Evolutionary conservation across 2,888 invertebrate species (phyloP).

Genomic region (Lithophane socia): DNA sequence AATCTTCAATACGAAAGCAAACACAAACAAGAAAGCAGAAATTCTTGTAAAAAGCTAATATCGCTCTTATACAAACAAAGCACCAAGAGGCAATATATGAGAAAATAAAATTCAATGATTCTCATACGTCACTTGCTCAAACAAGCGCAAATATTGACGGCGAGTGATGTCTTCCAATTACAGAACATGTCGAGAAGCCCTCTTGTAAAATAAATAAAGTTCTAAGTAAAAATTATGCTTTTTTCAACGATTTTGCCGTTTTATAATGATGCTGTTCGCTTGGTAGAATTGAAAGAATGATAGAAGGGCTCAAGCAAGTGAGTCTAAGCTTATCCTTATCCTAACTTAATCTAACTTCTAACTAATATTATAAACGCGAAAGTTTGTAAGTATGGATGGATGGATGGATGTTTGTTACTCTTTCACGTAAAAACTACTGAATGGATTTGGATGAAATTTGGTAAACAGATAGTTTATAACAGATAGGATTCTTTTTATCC

Average conservation of each 20-base stretch:
- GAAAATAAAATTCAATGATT: constrained; percentile 36
- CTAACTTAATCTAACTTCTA: no score
- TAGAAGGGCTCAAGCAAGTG: neutral
- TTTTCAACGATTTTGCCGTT: neutral
- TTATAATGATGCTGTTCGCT: neutral
- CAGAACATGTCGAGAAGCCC: constrained; percentile 11
- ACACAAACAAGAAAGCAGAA: constrained; percentile 17
- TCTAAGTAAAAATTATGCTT: neutral
- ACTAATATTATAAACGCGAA: no score
- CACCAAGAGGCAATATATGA: constrained; percentile 28
- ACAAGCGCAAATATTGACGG: constrained; percentile 43
- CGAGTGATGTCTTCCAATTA: constrained; percentile 46
- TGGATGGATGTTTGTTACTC: no score
- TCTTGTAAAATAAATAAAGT: constrained; percentile 28
- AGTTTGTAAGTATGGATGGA: no score
- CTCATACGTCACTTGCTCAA: constrained; percentile 27
- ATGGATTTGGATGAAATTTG: no score
- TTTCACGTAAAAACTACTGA: no score
- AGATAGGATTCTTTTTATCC: no score
- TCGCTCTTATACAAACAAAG: constrained; percentile 19
- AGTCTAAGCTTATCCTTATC: neutral
- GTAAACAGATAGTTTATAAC: no score
- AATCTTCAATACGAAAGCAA: constrained; percentile 24
- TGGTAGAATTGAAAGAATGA: neutral
- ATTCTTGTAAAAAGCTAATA: constrained; percentile 31